These are phyloP conservation scores for Caerostris extrusa DNA, from an alignment of 1,140 invertebrate species.

Conservation along the genomic window DNA sequence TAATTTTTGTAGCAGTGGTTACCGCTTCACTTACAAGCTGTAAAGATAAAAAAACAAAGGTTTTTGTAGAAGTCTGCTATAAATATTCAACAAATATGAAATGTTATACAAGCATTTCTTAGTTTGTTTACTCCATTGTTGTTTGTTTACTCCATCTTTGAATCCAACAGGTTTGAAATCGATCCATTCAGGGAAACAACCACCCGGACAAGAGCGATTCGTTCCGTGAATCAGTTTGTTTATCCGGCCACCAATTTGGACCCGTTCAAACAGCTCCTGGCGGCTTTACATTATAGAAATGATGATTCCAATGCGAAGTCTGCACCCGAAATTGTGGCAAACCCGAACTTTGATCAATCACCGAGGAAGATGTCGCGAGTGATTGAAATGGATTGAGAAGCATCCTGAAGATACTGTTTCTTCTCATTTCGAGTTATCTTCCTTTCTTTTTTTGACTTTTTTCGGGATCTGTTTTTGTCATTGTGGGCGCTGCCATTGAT, in stretches of 20 bases:
- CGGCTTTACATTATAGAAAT: slow-evolving; percentile 66
- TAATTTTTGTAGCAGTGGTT: too few species aligned
- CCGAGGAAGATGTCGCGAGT: slow-evolving; percentile 67
- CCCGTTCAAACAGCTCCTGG: slow-evolving; percentile 26
- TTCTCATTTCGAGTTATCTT: not conserved
- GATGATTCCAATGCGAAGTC: slow-evolving; percentile 64
- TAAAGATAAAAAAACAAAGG: too few species aligned
- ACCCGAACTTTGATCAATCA: slow-evolving; percentile 70
- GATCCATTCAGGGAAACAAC: not conserved
- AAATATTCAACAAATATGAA: too few species aligned
- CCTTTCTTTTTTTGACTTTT: not conserved
- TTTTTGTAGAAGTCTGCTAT: too few species aligned
- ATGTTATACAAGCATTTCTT: too few species aligned
- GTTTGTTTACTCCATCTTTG: too few species aligned
- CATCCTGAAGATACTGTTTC: slow-evolving; percentile 37
- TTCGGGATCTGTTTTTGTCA: slow-evolving; percentile 26
- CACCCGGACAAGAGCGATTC: not conserved
- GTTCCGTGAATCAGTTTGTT: slow-evolving; percentile 51
- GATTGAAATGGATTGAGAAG: slow-evolving; percentile 70
- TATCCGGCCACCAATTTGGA: slow-evolving; percentile 65
- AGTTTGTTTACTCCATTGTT: too few species aligned
- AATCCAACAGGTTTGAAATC: not conserved
- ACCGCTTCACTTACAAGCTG: too few species aligned
- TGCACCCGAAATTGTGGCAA: slow-evolving; percentile 59
- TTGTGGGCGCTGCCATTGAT: slow-evolving; percentile 28